A percentile compares a stretch with the other conserved stretches of the same genome.
Conservation (phyloP, 1,140 invertebrate species). For the Cryptotermes secundus region DNA sequence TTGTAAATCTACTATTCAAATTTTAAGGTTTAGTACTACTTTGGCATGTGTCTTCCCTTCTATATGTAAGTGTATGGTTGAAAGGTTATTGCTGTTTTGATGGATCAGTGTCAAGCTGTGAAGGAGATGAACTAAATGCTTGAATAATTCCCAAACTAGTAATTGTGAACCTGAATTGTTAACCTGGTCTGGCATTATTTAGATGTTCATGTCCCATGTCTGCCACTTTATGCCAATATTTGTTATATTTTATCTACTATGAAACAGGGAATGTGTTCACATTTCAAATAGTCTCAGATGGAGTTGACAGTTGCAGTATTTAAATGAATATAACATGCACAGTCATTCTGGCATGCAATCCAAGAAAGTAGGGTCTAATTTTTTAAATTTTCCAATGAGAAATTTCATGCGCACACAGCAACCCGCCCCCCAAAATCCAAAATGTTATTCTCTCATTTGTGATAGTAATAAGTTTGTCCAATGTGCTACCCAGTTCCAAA, state of each 20-base stretch:
- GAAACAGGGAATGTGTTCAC: background rate
- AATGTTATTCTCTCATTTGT: no score
- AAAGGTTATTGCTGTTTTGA: conserved; percentile 11
- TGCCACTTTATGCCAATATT: background rate
- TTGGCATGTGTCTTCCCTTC: conserved; percentile 4
- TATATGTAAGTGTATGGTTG: background rate
- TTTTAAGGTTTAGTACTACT: background rate
- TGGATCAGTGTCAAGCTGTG: background rate
- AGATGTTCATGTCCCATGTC: background rate
- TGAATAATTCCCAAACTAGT: background rate
- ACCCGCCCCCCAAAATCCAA: no score
- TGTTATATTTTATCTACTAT: background rate
- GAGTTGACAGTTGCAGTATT: background rate
- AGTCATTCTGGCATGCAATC: background rate
- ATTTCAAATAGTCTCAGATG: background rate
- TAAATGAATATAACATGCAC: background rate
- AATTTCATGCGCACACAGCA: no score
- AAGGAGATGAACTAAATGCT: conserved; percentile 9
- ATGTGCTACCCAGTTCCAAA: background rate
- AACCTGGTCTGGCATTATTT: background rate
- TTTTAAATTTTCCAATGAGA: background rate
- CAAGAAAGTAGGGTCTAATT: background rate
- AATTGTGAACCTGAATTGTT: conserved; percentile 11
- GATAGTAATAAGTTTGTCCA: no score
- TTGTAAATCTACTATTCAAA: background rate